Conservation (phyloP, 30 jellyfish, hydroid and myxozoan species). For the Aurelia sp. region DNA sequence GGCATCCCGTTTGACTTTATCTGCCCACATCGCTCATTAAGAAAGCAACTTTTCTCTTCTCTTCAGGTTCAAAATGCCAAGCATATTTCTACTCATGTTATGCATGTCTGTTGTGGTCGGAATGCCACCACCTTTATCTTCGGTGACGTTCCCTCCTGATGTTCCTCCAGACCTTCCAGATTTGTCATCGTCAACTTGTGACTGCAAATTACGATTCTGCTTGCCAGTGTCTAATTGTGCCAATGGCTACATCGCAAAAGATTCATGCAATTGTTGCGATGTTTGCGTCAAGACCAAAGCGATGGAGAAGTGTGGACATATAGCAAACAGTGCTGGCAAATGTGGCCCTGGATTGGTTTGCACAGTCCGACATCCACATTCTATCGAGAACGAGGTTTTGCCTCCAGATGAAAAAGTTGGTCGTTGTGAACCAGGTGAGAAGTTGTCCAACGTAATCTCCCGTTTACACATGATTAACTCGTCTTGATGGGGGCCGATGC, state of each 20-base stretch:
- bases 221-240: constrained; percentile 25
- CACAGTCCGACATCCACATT: constrained; percentile 60
- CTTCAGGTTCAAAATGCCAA: too few species aligned
- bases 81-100: too few species aligned
- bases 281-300: constrained; percentile 42
- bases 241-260: constrained; percentile 64
- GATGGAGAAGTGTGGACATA: constrained; percentile 58
- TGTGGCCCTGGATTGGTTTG: constrained; percentile 69
- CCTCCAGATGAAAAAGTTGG: constrained; percentile 54
- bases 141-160: too few species aligned
- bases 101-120: too few species aligned
- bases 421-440: constrained; percentile 79
- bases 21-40: too few species aligned
- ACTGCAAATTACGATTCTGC: constrained; percentile 12
- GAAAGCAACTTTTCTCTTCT: too few species aligned
- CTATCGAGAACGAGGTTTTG: constrained; percentile 12
- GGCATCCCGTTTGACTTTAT: too few species aligned
- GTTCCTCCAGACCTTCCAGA: too few species aligned
- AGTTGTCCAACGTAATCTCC: too few species aligned
- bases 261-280: constrained; percentile 66
- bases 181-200: neutral
- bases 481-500: neutral
- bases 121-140: too few species aligned
- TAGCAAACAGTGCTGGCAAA: constrained; percentile 29
- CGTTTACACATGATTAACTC: neutral